Conservation (phyloP, 1,140 invertebrate genomes). For the Dendrolimus punctatus region DNA sequence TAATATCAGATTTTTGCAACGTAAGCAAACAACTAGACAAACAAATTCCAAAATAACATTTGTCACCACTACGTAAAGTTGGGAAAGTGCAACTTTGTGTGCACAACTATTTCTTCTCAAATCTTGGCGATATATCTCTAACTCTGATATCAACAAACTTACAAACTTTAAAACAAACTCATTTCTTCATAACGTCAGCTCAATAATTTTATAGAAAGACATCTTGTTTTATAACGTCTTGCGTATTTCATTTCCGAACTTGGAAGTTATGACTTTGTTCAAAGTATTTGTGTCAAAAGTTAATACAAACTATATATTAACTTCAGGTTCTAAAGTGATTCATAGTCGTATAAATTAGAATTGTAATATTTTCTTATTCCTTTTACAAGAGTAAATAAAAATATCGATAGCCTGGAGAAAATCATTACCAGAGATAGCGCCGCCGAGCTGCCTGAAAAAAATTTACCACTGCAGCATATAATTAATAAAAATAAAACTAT, state of each 20-base stretch:
- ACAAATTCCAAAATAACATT: constrained; percentile 33
- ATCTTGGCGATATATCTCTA: constrained; percentile 43
- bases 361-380: too few species aligned
- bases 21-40: constrained; percentile 7
- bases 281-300: background rate
- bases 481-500: too few species aligned
- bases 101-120: constrained; percentile 31
- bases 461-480: too few species aligned
- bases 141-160: constrained; percentile 45
- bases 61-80: constrained; percentile 29
- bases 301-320: too few species aligned
- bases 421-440: too few species aligned
- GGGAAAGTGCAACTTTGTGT: constrained; percentile 49
- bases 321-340: too few species aligned
- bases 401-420: too few species aligned
- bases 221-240: background rate
- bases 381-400: too few species aligned
- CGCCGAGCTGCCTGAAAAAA: too few species aligned
- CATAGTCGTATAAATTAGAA: too few species aligned
- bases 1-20: too few species aligned
- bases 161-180: constrained; percentile 30
- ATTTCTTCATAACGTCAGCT: constrained; percentile 36
- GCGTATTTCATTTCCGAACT: constrained; percentile 2
- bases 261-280: background rate
- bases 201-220: constrained; percentile 19